These are phyloP conservation scores for Acleris cristana DNA, from an alignment of 2,888 invertebrate species.

Conservation along the genomic window DNA sequence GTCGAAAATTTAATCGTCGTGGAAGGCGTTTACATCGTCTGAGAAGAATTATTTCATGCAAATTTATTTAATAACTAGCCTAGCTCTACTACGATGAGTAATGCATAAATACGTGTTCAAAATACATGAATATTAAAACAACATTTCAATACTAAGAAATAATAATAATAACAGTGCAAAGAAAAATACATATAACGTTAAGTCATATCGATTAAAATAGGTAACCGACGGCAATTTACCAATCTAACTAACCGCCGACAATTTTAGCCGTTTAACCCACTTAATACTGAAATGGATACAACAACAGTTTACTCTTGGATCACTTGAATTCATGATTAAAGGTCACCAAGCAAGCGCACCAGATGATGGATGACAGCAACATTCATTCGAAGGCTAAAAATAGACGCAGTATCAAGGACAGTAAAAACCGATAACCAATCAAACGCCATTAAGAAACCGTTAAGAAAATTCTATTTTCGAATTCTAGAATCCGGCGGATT, in stretches of 20 bases:
- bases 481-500: slow-evolving; percentile 5
- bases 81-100: not conserved
- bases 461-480: slow-evolving; percentile 8
- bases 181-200: slow-evolving; percentile 13
- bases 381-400: slow-evolving; percentile 45
- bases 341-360: slow-evolving; percentile 51
- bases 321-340: slow-evolving; percentile 46
- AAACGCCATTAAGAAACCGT: not conserved
- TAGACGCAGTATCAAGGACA: slow-evolving; percentile 43
- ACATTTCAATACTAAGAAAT: not conserved
- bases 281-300: slow-evolving; percentile 30
- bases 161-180: not conserved
- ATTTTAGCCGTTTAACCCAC: slow-evolving; percentile 25
- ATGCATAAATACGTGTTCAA: not conserved
- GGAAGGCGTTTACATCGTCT: not conserved
- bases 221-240: slow-evolving; percentile 25
- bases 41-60: not conserved
- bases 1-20: not conserved
- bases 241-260: slow-evolving; percentile 31
- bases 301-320: slow-evolving; percentile 22
- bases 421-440: slow-evolving; percentile 29
- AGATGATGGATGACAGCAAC: slow-evolving; percentile 44
- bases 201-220: slow-evolving; percentile 20
- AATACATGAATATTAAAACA: not conserved
- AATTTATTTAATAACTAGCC: slow-evolving; percentile 13